Base-by-base conservation (phyloP, 2,888 invertebrate genomes). In the Agrenia bidenticulata region DNA sequence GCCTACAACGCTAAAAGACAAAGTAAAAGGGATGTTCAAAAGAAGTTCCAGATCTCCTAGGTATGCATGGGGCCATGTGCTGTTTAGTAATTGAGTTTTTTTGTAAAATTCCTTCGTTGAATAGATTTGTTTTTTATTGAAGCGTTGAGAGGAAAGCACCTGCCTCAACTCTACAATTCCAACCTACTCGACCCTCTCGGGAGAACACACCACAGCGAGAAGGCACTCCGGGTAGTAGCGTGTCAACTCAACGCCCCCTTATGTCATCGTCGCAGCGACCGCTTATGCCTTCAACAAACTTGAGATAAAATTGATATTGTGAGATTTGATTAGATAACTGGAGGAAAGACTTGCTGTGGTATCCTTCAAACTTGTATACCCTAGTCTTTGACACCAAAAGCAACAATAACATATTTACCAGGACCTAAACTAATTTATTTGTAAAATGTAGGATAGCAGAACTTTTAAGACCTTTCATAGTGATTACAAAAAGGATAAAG, bases 1-100 rank as follows among this genome's bases (percentile, higher is more conserved):
- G 21, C 21, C 21, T 13, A 19, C 51, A 15, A 86, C 77, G 81
- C 82, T 92, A 73, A 88, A 89, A 77, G 90, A 89, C 63, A 85
- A 90, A 68, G 81, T 93, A 50, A 88, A 90, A 0, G 91, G 88
- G 71, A 91, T 93, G 84, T 93, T 93, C 78, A 89, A 89, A 76
- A 82, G 85, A 76, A 81, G 82, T 32, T 84, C 89, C 9, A 84
- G 89, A 63, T 86, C 86, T 64, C 88, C 85, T 77, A 89, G 89
- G 87, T 87, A 69, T 32, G 32, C 4, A 32, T 7, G n/a, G n/a
- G n/a, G n/a, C n/a, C 11, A 4, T 11, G 32, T 32, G 4, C 11
- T 32, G 19, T 17, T 51, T 23, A 7, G 13, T 51, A 17, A n/a
- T 19, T 45, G 7, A 4, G 4, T 45, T 45, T 45, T 19, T 45